Conservation (phyloP, 2,113 vertebrate species). For the Anseranas semipalmata region DNA sequence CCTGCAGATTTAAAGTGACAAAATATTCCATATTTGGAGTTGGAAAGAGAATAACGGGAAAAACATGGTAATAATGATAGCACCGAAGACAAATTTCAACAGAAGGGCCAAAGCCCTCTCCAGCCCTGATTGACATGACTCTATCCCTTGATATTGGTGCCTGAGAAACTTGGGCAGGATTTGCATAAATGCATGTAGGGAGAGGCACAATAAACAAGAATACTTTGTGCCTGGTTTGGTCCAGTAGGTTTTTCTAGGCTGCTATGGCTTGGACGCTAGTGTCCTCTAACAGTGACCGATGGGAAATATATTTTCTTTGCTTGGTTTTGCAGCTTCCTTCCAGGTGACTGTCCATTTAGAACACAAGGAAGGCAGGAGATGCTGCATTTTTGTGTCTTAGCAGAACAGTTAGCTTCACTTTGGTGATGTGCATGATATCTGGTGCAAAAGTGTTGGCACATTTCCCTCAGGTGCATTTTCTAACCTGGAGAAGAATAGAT, state of each 20-base stretch:
- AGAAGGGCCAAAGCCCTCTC: not conserved
- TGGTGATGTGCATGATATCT: rapidly evolving
- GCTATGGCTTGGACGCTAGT: not conserved
- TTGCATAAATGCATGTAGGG: not conserved
- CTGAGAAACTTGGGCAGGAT: not conserved
- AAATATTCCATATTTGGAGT: not conserved
- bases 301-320: not conserved
- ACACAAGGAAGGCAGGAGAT: not conserved
- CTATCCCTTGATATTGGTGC: not conserved
- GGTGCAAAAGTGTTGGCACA: not conserved
- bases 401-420: not conserved
- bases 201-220: not conserved
- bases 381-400: not conserved
- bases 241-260: not conserved
- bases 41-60: not conserved
- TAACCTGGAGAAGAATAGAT: not conserved
- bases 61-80: not conserved
- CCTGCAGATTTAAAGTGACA: not conserved
- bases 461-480: conserved; percentile 13
- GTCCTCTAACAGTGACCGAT: not conserved
- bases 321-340: not conserved
- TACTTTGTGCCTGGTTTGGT: not conserved
- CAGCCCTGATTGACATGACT: not conserved
- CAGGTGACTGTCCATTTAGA: not conserved
- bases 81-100: not conserved